Conservation (phyloP, 2,797 vertebrate genomes). For the Coregonus sp. region DNA sequence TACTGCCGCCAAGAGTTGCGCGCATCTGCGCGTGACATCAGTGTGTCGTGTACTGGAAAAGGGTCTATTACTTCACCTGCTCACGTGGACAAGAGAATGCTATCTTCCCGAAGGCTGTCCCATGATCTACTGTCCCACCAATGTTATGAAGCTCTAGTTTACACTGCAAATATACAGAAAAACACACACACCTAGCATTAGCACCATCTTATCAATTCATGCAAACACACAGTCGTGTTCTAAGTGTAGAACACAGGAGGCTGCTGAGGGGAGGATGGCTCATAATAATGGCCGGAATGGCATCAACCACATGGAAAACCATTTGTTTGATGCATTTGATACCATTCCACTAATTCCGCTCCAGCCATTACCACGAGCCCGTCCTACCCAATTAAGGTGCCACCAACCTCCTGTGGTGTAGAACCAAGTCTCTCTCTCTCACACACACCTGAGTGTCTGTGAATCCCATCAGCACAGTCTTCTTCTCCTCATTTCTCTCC, state of each 20-base stretch:
- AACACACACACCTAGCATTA: constrained; percentile 3
- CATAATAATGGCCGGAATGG: no score
- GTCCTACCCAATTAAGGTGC: no score
- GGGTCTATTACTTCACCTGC: constrained; percentile 75
- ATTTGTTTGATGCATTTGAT: no score
- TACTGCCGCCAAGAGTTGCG: no score
- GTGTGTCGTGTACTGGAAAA: no score
- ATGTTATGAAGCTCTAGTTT: constrained; percentile 86
- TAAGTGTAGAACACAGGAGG: not conserved
- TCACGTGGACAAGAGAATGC: constrained; percentile 92
- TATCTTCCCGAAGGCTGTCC: constrained; percentile 90
- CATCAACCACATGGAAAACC: no score
- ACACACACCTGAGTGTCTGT: constrained; percentile 82
- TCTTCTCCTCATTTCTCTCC: constrained; percentile 81
- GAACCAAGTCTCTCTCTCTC: not conserved
- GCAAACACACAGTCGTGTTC: not conserved
- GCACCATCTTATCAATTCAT: not conserved
- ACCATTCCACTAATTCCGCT: no score
- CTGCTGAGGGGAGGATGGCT: no score
- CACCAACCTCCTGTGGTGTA: no score
- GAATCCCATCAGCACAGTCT: constrained; percentile 85
- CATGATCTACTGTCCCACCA: constrained; percentile 81
- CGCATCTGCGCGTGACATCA: no score
- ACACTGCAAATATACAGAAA: constrained; percentile 76
- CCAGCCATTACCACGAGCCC: no score